Percentiles rank a stretch among this genome's conserved stretches.
These are phyloP conservation scores for Poeciliopsis paucimaculata DNA, from an alignment of 2,797 vertebrate genomes.

Conservation along the genomic window DNA sequence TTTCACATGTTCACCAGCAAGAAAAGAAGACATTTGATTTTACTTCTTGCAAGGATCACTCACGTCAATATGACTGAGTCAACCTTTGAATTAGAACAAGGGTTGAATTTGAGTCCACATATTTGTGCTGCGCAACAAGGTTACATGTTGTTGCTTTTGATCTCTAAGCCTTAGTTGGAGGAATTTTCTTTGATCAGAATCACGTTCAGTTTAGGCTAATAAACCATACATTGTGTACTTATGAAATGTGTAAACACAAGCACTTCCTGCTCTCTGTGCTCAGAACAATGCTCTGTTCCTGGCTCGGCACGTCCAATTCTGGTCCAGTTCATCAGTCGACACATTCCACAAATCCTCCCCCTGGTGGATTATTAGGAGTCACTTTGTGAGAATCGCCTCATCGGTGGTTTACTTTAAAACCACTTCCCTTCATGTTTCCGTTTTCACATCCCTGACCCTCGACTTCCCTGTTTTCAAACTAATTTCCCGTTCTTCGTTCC, in stretches of 20 bases:
- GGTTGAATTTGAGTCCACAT: not conserved
- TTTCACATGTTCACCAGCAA: not conserved
- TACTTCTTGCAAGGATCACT: not conserved
- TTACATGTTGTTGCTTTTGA: not conserved
- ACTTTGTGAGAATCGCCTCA: not conserved
- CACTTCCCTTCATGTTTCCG: not conserved
- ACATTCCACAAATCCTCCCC: too few relatives aligned
- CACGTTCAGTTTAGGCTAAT: not conserved
- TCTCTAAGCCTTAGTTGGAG: not conserved
- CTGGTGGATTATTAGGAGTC: not conserved
- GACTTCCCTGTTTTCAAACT: conserved; percentile 19
- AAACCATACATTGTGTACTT: not conserved
- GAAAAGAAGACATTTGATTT: not conserved
- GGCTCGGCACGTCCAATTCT: too few relatives aligned
- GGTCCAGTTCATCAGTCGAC: too few relatives aligned
- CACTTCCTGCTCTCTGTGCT: not conserved
- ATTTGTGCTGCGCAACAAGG: too few relatives aligned
- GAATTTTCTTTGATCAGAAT: not conserved
- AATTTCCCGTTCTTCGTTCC: conserved; percentile 20
- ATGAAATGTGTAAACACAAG: not conserved
- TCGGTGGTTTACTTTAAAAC: not conserved
- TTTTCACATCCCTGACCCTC: conserved; percentile 6
- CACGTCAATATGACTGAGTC: not conserved
- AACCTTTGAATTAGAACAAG: not conserved
- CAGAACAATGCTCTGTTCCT: not conserved